Percentiles rank a stretch among this genome's conserved stretches.
These are phyloP conservation scores for Microcebus lehilahytsara DNA, from an alignment of 2,113 vertebrate species.

Conservation along the genomic window DNA sequence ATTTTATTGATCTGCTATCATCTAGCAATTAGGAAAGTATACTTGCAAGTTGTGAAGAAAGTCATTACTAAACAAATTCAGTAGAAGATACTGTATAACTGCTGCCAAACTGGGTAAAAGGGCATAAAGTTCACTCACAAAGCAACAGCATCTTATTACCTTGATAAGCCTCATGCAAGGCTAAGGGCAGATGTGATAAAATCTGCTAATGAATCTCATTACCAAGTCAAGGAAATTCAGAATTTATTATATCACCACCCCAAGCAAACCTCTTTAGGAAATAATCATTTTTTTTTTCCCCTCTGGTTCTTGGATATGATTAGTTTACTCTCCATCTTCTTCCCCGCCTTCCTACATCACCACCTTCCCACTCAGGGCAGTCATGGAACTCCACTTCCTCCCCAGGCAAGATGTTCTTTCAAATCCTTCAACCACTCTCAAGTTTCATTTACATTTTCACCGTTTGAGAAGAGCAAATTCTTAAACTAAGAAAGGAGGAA, in stretches of 20 bases:
- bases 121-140: background rate
- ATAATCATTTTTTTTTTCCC: background rate
- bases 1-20: background rate
- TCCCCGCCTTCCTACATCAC: rapidly evolving
- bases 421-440: background rate
- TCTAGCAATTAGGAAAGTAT: conserved; percentile 20
- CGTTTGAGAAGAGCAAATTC: background rate
- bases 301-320: background rate
- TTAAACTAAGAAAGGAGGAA: background rate
- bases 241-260: background rate
- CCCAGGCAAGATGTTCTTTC: background rate
- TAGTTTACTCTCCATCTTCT: background rate
- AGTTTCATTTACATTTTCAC: background rate
- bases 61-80: background rate
- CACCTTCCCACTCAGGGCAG: background rate
- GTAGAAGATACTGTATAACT: background rate
- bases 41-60: background rate
- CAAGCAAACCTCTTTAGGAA: background rate
- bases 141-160: background rate
- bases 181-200: background rate
- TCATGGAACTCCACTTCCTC: background rate
- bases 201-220: background rate
- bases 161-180: background rate
- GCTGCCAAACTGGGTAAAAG: background rate
- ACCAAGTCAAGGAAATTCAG: background rate